Percentiles rank a stretch among this genome's conserved stretches.
phyloP scores from a whole-genome alignment of 2,888 invertebrate species.

The Neelides folsomi region DNA sequence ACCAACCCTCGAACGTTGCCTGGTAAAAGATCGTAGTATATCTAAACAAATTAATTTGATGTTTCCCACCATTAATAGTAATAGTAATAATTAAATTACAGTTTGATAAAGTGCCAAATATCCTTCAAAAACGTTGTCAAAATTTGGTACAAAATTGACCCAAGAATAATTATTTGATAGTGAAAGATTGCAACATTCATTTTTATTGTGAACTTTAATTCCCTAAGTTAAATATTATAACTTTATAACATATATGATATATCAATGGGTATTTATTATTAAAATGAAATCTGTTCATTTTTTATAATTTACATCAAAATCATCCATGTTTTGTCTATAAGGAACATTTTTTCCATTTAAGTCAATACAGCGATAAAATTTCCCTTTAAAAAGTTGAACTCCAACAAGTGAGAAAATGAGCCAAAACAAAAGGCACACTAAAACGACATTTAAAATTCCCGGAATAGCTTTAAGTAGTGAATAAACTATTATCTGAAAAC shows the following conservation, averaged over 20 bases:
- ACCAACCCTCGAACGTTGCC: conserved; percentile 96
- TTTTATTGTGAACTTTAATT: too few relatives aligned
- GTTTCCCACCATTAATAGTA: too few relatives aligned
- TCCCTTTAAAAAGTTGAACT: conserved; percentile 90
- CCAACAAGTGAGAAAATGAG: conserved; percentile 96
- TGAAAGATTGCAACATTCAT: conserved; percentile 34
- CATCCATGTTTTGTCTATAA: conserved; percentile 39
- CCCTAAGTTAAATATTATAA: too few relatives aligned
- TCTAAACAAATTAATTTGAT: too few relatives aligned
- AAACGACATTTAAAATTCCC: conserved; percentile 88
- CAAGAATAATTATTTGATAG: conserved; percentile 56
- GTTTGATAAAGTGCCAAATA: conserved; percentile 91
- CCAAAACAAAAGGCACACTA: conserved; percentile 95
- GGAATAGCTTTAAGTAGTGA: conserved; percentile 96
- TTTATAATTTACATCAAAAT: too few relatives aligned
- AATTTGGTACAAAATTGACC: conserved; percentile 87
- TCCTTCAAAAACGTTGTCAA: conserved; percentile 87
- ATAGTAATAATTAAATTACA: too few relatives aligned
- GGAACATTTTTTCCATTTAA: conserved; percentile 59
- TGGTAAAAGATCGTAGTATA: too few relatives aligned
- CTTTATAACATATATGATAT: too few relatives aligned
- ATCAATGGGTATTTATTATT: too few relatives aligned
- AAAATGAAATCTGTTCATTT: too few relatives aligned
- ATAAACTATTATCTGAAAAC: conserved; percentile 76
- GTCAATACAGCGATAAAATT: conserved; percentile 86